These are phyloP conservation scores for Oreocharis arfaki DNA, from an alignment of 2,113 vertebrate genomes.

Conservation along the genomic window DNA sequence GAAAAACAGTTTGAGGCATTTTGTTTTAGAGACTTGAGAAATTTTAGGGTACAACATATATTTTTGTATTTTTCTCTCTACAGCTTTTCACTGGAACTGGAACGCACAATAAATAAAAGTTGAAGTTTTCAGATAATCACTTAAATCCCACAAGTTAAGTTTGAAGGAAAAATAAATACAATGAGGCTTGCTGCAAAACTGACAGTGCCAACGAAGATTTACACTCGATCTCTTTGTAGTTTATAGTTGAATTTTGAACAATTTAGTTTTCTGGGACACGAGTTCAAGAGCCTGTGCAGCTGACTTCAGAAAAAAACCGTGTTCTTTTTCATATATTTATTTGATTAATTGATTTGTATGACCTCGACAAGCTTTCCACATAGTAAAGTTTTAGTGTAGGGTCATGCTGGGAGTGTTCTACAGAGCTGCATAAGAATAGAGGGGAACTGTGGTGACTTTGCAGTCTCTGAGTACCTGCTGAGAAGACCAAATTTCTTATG, in stretches of 20 bases:
- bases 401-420: background rate
- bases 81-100: background rate
- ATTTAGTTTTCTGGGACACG: background rate
- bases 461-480: background rate
- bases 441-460: background rate
- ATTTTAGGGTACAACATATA: background rate
- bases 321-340: background rate
- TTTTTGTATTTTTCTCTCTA: background rate
- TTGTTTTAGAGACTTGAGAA: accelerated
- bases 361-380: background rate
- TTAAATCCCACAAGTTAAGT: background rate
- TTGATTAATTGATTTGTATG: background rate
- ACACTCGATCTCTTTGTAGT: background rate
- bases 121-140: background rate
- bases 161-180: background rate
- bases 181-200: background rate
- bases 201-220: background rate
- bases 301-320: background rate
- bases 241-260: background rate
- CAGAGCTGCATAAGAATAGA: background rate
- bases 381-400: background rate
- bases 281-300: background rate
- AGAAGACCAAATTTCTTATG: background rate
- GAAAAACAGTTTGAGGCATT: background rate
- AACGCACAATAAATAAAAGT: background rate